Base-by-base conservation (phyloP, 2,888 invertebrate species). In the Sisyra terminalis region DNA sequence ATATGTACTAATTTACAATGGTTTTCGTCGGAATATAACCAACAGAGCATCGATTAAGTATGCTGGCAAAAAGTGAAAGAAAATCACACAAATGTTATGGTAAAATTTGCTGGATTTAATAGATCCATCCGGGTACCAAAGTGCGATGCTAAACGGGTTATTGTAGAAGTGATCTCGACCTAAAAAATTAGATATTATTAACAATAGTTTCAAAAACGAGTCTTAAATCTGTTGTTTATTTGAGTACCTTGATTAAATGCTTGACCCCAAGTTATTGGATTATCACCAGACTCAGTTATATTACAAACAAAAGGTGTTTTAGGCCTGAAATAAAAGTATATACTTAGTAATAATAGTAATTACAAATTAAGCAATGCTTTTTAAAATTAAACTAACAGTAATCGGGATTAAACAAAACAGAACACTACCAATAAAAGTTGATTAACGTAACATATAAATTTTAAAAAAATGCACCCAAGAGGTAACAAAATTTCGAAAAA, bases 251-350 rank as follows among this genome's bases (percentile, higher is more conserved):
- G 68, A 44, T 78, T 75, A 46, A 92, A 66, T 34, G 87, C 78
- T 44, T 78, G 71, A 1, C 82, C 83, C 96, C 96, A 97, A 1
- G 80, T 80, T 36, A 92, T 60, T 0, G 85, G 78, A 50, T 88
- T 83, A 35, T 82, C 70, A 5, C 70, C 71, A 0, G 86, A 82
- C 14, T 79, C 73, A 7, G 86, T 83, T 44, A 85, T 68, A 57
- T 93, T 90, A 60, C 78, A 78, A n/a, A 85, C 71, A 11, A 67
- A 60, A 0, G 70, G 57, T 39, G 68, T 61, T 45, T 59, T 56
- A 0, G 70, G 63, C 35, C 69, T 69, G 60, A 32, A 61, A 64
- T 43, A 2, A 10, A 38, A 2, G 1, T 16, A 34, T n/a, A 34
- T n/a, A 34, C 11, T 14, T 3, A 15, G 11, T 8, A 14, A 11